Evolutionary conservation across 2,888 invertebrate species (phyloP), one percentile per base, ranked within the genome.

Genomic region (Cosmopolites sordidus): DNA sequence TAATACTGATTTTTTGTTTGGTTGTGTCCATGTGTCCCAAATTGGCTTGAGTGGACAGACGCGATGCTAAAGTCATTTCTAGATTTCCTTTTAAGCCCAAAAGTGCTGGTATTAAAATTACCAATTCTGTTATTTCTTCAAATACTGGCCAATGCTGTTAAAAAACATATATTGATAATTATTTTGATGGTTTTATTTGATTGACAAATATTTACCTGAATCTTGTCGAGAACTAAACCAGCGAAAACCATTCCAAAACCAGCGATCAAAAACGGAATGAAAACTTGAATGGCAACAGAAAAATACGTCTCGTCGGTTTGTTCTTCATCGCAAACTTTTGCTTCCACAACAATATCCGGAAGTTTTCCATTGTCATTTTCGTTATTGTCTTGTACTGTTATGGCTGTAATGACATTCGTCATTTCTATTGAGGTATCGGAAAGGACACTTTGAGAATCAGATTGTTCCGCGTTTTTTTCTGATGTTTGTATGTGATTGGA

Each of bases 31-130:
- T 84, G 66, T 85, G 83, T 9, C 88, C 88, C 57, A 88, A 75
- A 73, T 89, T 87, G 8, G 87, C 81, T 74, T 87, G 85, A 0
- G 90, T 90, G 6, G 88, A 89, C 6, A 90, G 75, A 50, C 90
- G 76, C 14, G 88, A 87, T 1, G 89, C 89, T 53, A 90, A 72
- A 0, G 89, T 89, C 89, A 90, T 90, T 73, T 90, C 89, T 60
- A 90, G 75, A 69, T 89, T 89, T 16, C 90, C 90, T 73, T 90
- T 90, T 43, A 90, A 76, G 2, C 89, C 90, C 54, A 90, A 75
- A 51, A 89, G 73, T 1, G 89, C 85, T 22, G 89, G 88, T 43
- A 89, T 85, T 76, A 89, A 72, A 59, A 88, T 86, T 68, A 87
- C 83, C 51, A 87, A 76, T 69, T 87, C 86, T 38, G 83, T 82